These are phyloP conservation scores for Hypotaenidia philippensis DNA, from an alignment of 2,797 vertebrate genomes.

Conservation along the genomic window DNA sequence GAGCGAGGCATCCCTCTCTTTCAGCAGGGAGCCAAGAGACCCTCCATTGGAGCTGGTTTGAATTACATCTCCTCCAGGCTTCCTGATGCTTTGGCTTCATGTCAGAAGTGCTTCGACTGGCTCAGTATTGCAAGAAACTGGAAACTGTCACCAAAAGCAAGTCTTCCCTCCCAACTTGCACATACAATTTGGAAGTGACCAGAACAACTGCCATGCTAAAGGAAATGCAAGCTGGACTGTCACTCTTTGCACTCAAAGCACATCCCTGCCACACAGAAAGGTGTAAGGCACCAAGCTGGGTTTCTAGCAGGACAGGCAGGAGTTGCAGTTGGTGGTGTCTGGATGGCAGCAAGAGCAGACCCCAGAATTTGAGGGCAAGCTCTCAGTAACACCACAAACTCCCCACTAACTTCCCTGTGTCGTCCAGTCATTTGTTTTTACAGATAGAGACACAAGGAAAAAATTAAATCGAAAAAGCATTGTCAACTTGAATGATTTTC, in stretches of 20 bases:
- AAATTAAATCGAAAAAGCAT: slow-evolving; percentile 59
- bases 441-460: slow-evolving; percentile 44
- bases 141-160: not conserved
- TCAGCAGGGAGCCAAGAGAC: not conserved
- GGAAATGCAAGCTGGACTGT: not conserved
- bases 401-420: not conserved
- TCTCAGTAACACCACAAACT: not conserved
- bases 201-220: accelerated
- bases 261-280: not conserved
- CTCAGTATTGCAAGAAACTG: not conserved
- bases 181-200: not conserved
- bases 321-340: not conserved
- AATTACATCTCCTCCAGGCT: not conserved
- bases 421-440: not conserved
- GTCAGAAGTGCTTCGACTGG: not conserved
- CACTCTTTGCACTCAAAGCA: not conserved
- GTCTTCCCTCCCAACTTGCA: not conserved
- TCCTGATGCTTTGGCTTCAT: not conserved
- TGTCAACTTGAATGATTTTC: slow-evolving; percentile 67
- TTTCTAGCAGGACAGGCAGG: not conserved
- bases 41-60: not conserved
- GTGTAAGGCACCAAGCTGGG: not conserved
- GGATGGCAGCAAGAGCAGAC: not conserved
- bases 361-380: not conserved
- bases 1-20: not conserved